Percentiles rank a stretch among this genome's conserved stretches.
These are phyloP conservation scores for Salpingus planirostris DNA, from an alignment of 2,888 invertebrate genomes.

Conservation along the genomic window DNA sequence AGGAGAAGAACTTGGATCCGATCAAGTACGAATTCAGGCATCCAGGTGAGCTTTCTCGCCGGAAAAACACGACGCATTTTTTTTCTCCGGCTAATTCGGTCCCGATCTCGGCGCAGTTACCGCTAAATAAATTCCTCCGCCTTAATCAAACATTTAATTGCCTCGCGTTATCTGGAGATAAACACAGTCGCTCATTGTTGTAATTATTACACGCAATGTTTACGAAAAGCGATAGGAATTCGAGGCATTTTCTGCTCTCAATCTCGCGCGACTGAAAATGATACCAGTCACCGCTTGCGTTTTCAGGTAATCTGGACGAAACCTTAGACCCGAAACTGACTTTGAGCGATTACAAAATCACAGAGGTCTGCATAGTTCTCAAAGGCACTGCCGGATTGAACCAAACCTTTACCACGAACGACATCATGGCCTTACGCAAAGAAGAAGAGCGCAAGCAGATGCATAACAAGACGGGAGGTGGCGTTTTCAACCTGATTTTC, in stretches of 20 bases:
- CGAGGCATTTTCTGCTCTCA: constrained; percentile 2
- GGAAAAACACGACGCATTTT: too few relatives aligned
- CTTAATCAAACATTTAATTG: too few relatives aligned
- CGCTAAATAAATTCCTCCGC: too few relatives aligned
- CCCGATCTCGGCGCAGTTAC: too few relatives aligned
- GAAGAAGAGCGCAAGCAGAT: constrained; percentile 49
- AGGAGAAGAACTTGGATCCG: constrained; percentile 66
- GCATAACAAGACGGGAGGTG: constrained; percentile 42
- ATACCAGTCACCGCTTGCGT: neutral
- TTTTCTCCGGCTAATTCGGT: too few relatives aligned
- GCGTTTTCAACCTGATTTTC: constrained; percentile 48
- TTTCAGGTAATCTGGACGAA: constrained; percentile 51
- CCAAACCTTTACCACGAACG: constrained; percentile 40
- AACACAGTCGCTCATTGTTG: constrained; percentile 8
- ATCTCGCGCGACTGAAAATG: too few relatives aligned
- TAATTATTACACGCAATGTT: constrained; percentile 10
- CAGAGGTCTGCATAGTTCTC: constrained; percentile 54
- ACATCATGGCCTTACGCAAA: constrained; percentile 50
- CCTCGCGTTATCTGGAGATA: constrained; percentile 9
- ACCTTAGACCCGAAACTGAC: constrained; percentile 49
- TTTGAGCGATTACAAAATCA: constrained; percentile 55
- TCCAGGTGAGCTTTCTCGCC: too few relatives aligned
- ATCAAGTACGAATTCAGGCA: constrained; percentile 67
- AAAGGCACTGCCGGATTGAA: constrained; percentile 45
- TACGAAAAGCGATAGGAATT: constrained; percentile 5